Conservation (phyloP, 2,888 invertebrate species). For the Meliscaeva auricollis region DNA sequence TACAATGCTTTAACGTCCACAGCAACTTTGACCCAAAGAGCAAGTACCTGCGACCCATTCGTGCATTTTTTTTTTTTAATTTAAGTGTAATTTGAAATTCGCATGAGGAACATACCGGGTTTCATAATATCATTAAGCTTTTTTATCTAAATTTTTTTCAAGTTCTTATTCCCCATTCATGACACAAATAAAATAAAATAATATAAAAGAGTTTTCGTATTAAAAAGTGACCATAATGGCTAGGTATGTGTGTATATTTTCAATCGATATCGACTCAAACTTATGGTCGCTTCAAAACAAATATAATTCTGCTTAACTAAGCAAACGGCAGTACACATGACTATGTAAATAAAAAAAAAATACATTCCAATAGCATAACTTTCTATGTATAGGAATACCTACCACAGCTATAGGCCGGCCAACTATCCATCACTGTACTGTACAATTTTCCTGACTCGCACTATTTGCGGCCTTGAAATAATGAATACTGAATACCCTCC, state of each 20-base stretch:
- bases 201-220: neutral
- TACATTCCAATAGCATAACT: neutral
- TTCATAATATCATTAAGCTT: too few relatives aligned
- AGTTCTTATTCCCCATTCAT: too few relatives aligned
- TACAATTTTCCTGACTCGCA: neutral
- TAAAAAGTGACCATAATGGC: too few relatives aligned
- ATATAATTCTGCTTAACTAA: slow-evolving; percentile 64
- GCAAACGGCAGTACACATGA: slow-evolving; percentile 44
- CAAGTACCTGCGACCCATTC: too few relatives aligned
- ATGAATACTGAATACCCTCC: neutral
- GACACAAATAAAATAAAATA: neutral
- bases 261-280: slow-evolving; percentile 54
- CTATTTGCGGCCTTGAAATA: slow-evolving; percentile 16
- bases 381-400: neutral
- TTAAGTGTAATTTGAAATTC: too few relatives aligned
- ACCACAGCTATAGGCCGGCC: neutral
- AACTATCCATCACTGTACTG: neutral
- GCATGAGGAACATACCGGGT: too few relatives aligned
- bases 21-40: too few relatives aligned
- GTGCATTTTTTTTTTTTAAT: too few relatives aligned
- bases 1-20: too few relatives aligned
- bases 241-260: neutral
- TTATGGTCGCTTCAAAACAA: slow-evolving; percentile 43
- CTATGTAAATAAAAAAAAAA: neutral
- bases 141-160: too few relatives aligned